These are phyloP conservation scores for Pteropus rufus DNA, from an alignment of 2,797 vertebrate genomes.

Conservation along the genomic window DNA sequence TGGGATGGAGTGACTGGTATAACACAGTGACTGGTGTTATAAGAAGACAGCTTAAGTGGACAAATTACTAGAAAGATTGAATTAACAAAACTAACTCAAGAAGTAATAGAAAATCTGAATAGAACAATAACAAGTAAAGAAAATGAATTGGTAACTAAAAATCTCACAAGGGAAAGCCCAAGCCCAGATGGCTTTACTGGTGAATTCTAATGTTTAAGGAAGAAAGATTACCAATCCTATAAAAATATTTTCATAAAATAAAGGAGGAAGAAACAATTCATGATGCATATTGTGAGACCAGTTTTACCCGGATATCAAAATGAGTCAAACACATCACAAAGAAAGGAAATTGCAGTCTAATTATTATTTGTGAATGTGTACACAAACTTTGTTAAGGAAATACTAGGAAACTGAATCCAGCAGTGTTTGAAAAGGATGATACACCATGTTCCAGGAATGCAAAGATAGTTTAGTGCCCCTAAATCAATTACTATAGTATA, in stretches of 20 bases:
- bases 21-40: not conserved
- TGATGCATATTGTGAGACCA: not conserved
- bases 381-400: not conserved
- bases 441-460: not conserved
- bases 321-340: not conserved
- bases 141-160: not conserved
- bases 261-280: not conserved
- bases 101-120: not conserved
- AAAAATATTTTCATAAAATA: not conserved
- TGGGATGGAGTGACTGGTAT: not conserved
- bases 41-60: not conserved
- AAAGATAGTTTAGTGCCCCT: not conserved
- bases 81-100: not conserved
- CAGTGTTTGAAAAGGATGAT: not conserved
- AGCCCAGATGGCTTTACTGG: not conserved
- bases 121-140: not conserved
- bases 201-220: not conserved
- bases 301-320: not conserved
- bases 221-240: not conserved
- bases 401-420: not conserved
- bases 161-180: not conserved
- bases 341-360: not conserved
- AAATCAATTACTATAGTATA: not conserved
- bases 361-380: not conserved
- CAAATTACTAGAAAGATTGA: not conserved